Evolutionary conservation across 2,113 vertebrate species (phyloP), one percentile per base, ranked within the genome.

Genomic region (Gracilinanus agilis): DNA sequence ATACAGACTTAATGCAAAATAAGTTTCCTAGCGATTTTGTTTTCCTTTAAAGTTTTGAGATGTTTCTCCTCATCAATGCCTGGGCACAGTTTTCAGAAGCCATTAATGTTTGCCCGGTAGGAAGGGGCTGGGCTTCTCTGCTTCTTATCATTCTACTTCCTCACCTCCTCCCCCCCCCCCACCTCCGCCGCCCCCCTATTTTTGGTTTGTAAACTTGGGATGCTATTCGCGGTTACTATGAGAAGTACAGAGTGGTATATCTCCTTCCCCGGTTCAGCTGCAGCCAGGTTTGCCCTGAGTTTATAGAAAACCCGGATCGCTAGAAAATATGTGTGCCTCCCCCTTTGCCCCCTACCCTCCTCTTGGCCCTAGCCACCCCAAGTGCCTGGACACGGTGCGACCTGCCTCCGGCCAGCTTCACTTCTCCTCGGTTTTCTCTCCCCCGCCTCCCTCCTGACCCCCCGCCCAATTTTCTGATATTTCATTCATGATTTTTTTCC

Each of bases 1-100:
- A 98, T 98, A 98, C 98, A 98, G 98, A 97, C 98, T 98, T 98
- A 98, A 98, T 98, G 98, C 97, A 97, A 98, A 99, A 99, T 98
- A 99, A 99, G 98, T 99, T 98, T 98, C 94, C 98, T 93, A 98
- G 98, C 97, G 98, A 98, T 96, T 96, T 96, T 98, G 89, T 96
- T 98, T 89, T 98, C 98, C 92, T 98, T 97, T 98, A 97, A 97
- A 97, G 96, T 97, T 90, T 94, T 83, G 96, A 97, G 97, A 97
- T 95, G 90, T 97, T 98, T 97, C 96, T 90, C 97, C 96, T 90
- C 90, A 98, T 97, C 97, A 93, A 91, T 94, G 95, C 93, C 91
- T 92, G 91, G 88, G 94, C 90, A 95, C 97, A 97, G 96, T 95
- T 98, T 97, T 95, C 96, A 91, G 49, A 96, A 96, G 98, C 96